Conservation (phyloP, 2,113 vertebrate genomes). For the Tyto alba region DNA sequence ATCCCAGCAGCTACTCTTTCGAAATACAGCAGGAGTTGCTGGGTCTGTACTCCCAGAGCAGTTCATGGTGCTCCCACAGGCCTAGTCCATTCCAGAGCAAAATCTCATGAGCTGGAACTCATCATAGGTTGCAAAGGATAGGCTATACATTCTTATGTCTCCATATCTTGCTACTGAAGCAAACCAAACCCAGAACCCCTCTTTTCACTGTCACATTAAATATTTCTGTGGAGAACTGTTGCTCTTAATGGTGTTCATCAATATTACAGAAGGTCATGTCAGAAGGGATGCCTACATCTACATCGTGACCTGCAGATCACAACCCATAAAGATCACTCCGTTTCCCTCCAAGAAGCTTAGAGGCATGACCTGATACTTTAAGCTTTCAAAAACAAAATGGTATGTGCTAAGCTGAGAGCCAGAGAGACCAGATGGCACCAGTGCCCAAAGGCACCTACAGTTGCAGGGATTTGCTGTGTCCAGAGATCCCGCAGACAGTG, state of each 20-base stretch:
- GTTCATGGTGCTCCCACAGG: background rate
- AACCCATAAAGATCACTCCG: background rate
- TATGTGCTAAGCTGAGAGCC: background rate
- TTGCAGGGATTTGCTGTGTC: background rate
- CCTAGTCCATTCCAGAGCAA: background rate
- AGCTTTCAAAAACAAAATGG: background rate
- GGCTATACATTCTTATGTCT: background rate
- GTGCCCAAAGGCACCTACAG: background rate
- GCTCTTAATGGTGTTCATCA: background rate
- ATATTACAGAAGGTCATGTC: background rate
- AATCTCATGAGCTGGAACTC: background rate
- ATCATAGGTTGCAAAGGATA: background rate
- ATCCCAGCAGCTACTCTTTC: background rate
- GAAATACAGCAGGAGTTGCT: background rate
- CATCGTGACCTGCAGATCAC: background rate
- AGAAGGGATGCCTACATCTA: background rate
- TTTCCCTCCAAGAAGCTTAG: background rate
- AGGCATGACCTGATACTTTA: background rate
- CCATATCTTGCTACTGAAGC: background rate
- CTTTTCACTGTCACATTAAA: background rate
- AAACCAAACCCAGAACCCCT: rapidly evolving
- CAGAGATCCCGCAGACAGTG: background rate
- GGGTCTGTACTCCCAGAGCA: background rate
- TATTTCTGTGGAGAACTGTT: background rate
- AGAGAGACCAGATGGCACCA: background rate